A percentile compares a stretch with the other conserved stretches of the same genome.
These are phyloP conservation scores for Microcebus tavaratra DNA, from an alignment of 2,113 vertebrate species.

Conservation along the genomic window DNA sequence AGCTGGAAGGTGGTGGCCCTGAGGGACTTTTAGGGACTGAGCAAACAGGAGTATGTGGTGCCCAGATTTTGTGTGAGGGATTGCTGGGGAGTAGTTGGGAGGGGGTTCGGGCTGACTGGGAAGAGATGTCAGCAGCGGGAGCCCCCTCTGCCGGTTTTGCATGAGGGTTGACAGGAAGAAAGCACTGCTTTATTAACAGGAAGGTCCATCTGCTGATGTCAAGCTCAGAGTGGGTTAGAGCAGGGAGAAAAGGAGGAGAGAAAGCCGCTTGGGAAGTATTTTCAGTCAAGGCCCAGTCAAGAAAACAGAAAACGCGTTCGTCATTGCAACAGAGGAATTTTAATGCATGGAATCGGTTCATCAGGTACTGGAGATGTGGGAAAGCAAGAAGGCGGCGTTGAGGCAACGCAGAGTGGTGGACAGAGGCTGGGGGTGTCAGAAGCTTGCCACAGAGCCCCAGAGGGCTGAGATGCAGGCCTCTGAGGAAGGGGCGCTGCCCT, in stretches of 20 bases:
- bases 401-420: neutral
- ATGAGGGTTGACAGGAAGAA: neutral
- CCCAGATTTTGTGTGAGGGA: neutral
- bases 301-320: neutral
- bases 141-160: neutral
- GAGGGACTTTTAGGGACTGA: neutral
- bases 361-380: neutral
- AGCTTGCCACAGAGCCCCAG: neutral
- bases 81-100: neutral
- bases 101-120: neutral
- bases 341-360: neutral
- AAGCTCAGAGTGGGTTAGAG: fast-evolving
- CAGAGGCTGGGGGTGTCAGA: fast-evolving
- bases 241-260: neutral
- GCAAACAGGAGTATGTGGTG: neutral
- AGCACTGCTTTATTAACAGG: too few species aligned
- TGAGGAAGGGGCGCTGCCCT: fast-evolving
- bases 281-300: neutral
- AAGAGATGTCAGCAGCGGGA: neutral
- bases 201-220: neutral
- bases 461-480: neutral
- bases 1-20: neutral
- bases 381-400: neutral
- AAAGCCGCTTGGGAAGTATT: neutral
- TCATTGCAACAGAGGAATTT: neutral